phyloP scores from a whole-genome alignment of 53 echinoderm and acorn worm species.

The Zoroaster sp. region DNA sequence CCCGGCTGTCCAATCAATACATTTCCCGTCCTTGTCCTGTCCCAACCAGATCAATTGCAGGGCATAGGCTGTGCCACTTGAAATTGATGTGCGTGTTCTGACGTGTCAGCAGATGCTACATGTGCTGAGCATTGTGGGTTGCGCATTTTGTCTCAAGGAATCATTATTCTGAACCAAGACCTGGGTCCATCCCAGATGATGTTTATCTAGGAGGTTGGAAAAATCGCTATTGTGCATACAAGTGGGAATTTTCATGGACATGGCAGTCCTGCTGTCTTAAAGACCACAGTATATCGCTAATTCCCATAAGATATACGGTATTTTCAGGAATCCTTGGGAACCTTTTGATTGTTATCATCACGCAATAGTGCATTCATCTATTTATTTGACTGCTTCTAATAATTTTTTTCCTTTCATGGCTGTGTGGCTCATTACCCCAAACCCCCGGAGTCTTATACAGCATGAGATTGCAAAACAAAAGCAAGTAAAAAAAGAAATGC shows the following conservation, averaged over 20 bases:
- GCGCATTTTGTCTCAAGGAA: neutral
- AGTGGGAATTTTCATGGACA: neutral
- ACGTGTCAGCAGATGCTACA: slow-evolving; percentile 26
- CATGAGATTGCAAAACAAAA: too few species aligned
- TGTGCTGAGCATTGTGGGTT: neutral
- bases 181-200: neutral
- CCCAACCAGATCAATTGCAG: slow-evolving; percentile 3
- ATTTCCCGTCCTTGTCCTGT: slow-evolving; percentile 1
- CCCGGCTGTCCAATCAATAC: slow-evolving; percentile 28
- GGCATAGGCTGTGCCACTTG: slow-evolving; percentile 19
- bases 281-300: neutral
- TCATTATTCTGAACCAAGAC: neutral
- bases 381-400: too few species aligned
- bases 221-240: neutral
- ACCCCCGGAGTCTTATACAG: too few species aligned
- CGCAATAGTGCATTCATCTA: too few species aligned
- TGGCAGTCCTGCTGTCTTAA: neutral
- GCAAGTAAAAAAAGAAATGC: too few species aligned
- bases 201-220: neutral
- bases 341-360: neutral
- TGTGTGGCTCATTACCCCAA: too few species aligned
- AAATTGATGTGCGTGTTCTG: slow-evolving; percentile 9
- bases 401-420: too few species aligned
- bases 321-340: neutral
- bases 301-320: neutral